phyloP scores from a whole-genome alignment of 2,797 vertebrate species.

The Podarcis lilfordi region DNA sequence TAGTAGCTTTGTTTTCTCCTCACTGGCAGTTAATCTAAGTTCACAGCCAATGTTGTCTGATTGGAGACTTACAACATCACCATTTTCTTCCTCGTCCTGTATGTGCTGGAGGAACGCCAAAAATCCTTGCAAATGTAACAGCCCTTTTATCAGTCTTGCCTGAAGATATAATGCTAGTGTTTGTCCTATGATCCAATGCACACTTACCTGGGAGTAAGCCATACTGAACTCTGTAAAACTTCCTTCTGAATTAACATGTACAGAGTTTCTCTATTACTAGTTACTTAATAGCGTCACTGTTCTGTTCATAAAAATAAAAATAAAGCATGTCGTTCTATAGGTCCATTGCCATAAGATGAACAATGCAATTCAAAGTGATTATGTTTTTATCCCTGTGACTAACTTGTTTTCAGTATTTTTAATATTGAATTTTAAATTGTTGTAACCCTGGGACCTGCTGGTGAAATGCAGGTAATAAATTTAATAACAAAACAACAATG shows the following conservation, averaged over 20 bases:
- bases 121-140: neutral
- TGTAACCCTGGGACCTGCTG: too few relatives aligned
- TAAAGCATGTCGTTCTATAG: neutral
- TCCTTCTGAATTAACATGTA: neutral
- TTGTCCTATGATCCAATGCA: neutral
- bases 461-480: too few relatives aligned
- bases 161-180: neutral
- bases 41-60: constrained; percentile 8
- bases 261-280: neutral
- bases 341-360: neutral
- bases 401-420: too few relatives aligned
- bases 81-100: neutral
- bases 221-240: neutral
- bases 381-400: too few relatives aligned
- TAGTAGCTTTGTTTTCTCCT: neutral
- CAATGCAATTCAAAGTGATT: neutral
- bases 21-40: neutral
- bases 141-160: neutral
- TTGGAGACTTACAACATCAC: neutral
- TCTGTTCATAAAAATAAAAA: neutral
- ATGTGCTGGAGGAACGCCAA: neutral
- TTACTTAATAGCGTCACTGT: neutral
- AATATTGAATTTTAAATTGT: too few relatives aligned
- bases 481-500: too few relatives aligned
- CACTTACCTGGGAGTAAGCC: neutral